Conservation (phyloP, 2,888 invertebrate species). For the Drosophila borealis region DNA sequence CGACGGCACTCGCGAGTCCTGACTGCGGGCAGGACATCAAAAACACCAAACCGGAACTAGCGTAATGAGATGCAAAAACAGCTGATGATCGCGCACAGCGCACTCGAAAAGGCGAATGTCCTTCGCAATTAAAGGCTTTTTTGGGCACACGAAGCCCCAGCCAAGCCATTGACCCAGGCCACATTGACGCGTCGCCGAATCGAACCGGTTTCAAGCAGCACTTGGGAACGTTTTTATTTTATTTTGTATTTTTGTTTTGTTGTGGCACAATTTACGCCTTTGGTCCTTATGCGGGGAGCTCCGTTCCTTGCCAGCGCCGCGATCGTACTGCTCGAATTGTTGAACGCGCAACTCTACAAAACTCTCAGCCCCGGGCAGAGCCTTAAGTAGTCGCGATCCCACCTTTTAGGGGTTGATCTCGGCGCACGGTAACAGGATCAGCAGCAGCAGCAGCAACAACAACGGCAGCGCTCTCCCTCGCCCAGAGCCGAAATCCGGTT, state of each 20-base stretch:
- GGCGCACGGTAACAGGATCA: slow-evolving; percentile 58
- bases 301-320: slow-evolving; percentile 66
- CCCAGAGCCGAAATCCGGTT: slow-evolving; percentile 59
- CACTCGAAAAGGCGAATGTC: slow-evolving; percentile 20
- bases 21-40: slow-evolving; percentile 3
- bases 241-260: not conserved
- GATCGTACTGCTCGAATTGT: slow-evolving; percentile 75
- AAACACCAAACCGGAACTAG: slow-evolving; percentile 40
- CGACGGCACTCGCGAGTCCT: slow-evolving; percentile 28
- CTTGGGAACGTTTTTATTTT: slow-evolving; percentile 1
- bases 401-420: slow-evolving; percentile 69
- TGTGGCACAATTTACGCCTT: slow-evolving; percentile 5
- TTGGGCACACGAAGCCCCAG: slow-evolving; percentile 1
- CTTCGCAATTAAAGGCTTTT: slow-evolving; percentile 27
- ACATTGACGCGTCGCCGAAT: slow-evolving; percentile 23
- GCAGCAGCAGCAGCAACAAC: not conserved
- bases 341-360: slow-evolving; percentile 66
- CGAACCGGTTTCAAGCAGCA: slow-evolving; percentile 54
- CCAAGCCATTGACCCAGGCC: slow-evolving; percentile 37
- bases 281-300: slow-evolving; percentile 38
- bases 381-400: slow-evolving; percentile 76
- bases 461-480: slow-evolving; percentile 29
- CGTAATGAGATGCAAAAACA: slow-evolving; percentile 40
- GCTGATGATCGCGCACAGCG: slow-evolving; percentile 39
- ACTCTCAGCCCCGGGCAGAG: slow-evolving; percentile 57